Conservation (phyloP, 1,140 invertebrate genomes). For the Drosophila novamexicana region DNA sequence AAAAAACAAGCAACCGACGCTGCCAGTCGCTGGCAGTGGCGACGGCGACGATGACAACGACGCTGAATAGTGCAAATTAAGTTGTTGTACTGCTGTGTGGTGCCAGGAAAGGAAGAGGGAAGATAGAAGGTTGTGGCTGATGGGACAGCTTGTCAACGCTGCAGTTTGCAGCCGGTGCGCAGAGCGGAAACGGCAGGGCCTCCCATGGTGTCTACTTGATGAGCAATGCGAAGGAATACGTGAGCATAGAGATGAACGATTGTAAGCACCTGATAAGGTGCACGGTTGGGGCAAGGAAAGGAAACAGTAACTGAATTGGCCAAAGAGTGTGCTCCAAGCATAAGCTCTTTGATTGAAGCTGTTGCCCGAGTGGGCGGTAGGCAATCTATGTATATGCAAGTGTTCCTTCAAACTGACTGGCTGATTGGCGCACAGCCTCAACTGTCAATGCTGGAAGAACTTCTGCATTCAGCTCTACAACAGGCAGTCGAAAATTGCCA, state of each 20-base stretch:
- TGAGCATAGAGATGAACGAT: conserved; percentile 35
- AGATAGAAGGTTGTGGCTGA: conserved; percentile 14
- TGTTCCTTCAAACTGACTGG: too few relatives aligned
- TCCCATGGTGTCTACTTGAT: conserved; percentile 50
- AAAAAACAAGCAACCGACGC: conserved; percentile 57
- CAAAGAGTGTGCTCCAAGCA: neutral
- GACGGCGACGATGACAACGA: conserved; percentile 19
- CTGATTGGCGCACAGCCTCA: too few relatives aligned
- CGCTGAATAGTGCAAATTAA: conserved; percentile 79
- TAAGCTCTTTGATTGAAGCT: conserved; percentile 7
- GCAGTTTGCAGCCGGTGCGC: conserved; percentile 61
- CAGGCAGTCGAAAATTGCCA: too few relatives aligned
- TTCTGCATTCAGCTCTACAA: too few relatives aligned
- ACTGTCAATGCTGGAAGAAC: too few relatives aligned
- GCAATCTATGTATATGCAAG: too few relatives aligned
- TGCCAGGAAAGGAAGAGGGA: neutral
- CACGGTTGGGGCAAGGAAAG: neutral
- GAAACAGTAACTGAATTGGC: conserved; percentile 6
- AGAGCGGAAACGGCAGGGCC: conserved; percentile 53
- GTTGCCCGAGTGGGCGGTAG: neutral
- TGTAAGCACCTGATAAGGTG: conserved; percentile 7
- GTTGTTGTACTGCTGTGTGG: conserved; percentile 50
- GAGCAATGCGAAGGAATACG: conserved; percentile 32
- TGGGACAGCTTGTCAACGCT: conserved; percentile 71
- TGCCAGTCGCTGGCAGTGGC: conserved; percentile 45